A percentile compares a stretch with the other conserved stretches of the same genome.
These are phyloP conservation scores for Pseudorectes ferrugineus DNA, from an alignment of 2,113 vertebrate species.

Conservation along the genomic window DNA sequence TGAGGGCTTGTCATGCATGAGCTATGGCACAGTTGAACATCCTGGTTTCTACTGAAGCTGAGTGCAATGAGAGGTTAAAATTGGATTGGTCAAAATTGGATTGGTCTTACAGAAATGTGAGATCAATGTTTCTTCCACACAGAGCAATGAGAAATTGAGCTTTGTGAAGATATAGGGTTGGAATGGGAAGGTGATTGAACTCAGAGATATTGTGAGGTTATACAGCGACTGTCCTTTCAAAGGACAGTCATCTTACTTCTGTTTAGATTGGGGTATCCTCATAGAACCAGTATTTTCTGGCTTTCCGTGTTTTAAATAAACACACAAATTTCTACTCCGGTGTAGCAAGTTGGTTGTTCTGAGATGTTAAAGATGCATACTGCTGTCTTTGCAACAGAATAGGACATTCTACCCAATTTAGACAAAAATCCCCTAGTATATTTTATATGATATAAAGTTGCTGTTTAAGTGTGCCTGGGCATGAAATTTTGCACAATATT, in stretches of 20 bases:
- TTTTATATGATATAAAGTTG: neutral
- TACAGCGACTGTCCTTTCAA: neutral
- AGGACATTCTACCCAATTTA: neutral
- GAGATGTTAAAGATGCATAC: neutral
- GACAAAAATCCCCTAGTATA: neutral
- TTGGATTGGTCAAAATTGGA: neutral
- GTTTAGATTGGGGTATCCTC: neutral
- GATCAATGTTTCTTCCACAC: neutral
- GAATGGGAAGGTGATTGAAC: neutral
- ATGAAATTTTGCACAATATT: neutral
- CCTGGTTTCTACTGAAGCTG: neutral
- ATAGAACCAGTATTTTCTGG: accelerated
- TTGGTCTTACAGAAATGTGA: neutral
- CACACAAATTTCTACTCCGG: neutral
- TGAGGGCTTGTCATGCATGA: neutral
- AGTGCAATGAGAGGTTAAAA: neutral
- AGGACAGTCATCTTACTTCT: neutral
- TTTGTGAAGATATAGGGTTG: neutral
- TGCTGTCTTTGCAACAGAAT: neutral
- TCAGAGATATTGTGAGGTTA: neutral
- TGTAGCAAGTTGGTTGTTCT: neutral
- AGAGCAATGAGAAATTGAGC: neutral
- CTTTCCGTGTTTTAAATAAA: neutral
- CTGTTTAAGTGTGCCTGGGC: neutral
- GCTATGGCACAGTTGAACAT: neutral